Conservation (phyloP, 2,113 vertebrate genomes). For the Grammomys surdaster region DNA sequence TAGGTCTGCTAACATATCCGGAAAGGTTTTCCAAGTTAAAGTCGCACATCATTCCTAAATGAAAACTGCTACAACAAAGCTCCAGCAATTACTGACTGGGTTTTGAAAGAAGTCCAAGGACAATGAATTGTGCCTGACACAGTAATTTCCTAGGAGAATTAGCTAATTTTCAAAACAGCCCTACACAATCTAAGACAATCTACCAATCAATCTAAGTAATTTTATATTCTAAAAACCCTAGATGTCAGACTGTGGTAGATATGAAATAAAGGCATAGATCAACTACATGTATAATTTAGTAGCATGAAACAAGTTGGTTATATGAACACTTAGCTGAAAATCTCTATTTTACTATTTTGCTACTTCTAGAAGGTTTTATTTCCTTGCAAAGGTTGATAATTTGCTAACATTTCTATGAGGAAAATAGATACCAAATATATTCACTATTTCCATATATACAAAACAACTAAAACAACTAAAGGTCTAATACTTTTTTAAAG, state of each 20-base stretch:
- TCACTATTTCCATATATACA: constrained; percentile 19
- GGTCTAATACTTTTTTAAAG: not conserved
- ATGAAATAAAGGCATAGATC: constrained; percentile 42
- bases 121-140: constrained; percentile 11
- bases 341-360: constrained; percentile 31
- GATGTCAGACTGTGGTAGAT: constrained; percentile 20
- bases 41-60: constrained; percentile 47
- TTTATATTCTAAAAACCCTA: constrained; percentile 33
- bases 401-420: constrained; percentile 29
- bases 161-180: constrained; percentile 43
- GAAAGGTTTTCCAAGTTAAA: constrained; percentile 58
- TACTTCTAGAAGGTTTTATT: constrained; percentile 37
- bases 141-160: constrained; percentile 21
- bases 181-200: not conserved
- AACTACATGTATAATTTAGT: constrained; percentile 32
- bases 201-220: not conserved
- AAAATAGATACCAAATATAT: not conserved
- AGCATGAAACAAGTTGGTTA: not conserved
- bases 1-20: not conserved
- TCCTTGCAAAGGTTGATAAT: constrained; percentile 36
- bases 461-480: constrained; percentile 9
- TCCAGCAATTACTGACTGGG: not conserved
- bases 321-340: constrained; percentile 26
- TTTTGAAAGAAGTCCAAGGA: constrained; percentile 11
- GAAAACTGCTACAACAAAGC: constrained; percentile 25